Conservation (phyloP, 2,888 invertebrate genomes). For the Pheosia gnoma region DNA sequence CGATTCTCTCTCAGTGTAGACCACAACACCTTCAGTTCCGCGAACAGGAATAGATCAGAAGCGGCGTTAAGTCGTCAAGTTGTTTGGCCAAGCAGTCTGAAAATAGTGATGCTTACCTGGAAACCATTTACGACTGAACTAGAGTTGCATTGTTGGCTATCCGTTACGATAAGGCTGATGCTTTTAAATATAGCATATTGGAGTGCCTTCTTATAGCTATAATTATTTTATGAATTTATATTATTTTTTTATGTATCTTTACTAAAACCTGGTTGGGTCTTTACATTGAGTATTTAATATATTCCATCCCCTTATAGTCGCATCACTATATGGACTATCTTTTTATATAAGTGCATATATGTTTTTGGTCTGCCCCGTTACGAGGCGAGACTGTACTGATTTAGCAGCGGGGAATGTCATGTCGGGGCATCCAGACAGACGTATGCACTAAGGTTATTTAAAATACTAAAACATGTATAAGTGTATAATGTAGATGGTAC, state of each 20-base stretch:
- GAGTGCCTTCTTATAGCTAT: no score
- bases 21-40: conserved; percentile 1
- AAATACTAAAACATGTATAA: background rate
- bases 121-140: background rate
- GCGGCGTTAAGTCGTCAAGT: conserved; percentile 2
- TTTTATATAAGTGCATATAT: background rate
- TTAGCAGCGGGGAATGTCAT: conserved; percentile 13
- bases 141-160: background rate
- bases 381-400: conserved; percentile 9
- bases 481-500: background rate
- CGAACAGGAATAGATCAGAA: background rate
- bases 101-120: conserved; percentile 1
- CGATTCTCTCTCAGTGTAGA: background rate
- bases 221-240: no score
- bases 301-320: background rate
- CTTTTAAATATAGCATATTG: no score
- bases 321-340: conserved; percentile 1
- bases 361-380: conserved; percentile 5
- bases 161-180: no score
- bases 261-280: no score
- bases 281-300: no score
- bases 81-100: background rate
- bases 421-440: conserved; percentile 1
- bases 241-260: no score
- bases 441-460: background rate